phyloP scores from a whole-genome alignment of 2,113 vertebrate genomes.

The Noctilio leporinus region DNA sequence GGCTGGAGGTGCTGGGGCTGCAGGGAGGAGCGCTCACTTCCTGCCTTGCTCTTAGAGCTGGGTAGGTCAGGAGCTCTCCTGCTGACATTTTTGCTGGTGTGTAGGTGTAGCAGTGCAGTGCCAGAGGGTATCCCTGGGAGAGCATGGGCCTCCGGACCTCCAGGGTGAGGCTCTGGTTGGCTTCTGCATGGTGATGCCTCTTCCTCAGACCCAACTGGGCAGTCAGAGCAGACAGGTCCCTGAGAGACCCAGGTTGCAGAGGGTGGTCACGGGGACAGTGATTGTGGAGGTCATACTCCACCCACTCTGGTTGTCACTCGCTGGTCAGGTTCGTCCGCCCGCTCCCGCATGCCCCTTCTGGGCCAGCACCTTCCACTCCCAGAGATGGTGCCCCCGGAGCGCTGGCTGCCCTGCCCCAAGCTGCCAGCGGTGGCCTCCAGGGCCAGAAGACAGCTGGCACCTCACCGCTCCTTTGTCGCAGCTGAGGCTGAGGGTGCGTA shows the following conservation, averaged over 20 bases:
- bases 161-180: constrained; percentile 78
- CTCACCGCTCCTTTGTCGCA: neutral
- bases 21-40: constrained; percentile 75
- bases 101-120: constrained; percentile 80
- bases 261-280: constrained; percentile 93
- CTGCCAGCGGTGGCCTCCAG: constrained; percentile 82
- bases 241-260: constrained; percentile 87
- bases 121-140: constrained; percentile 90
- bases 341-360: constrained; percentile 60
- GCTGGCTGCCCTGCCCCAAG: constrained; percentile 74
- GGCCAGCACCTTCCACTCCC: no score
- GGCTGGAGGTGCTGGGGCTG: constrained; percentile 84
- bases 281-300: constrained; percentile 90
- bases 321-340: constrained; percentile 86
- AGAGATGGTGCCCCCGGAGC: neutral
- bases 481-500: neutral
- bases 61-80: constrained; percentile 66
- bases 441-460: no score
- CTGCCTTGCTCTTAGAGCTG: constrained; percentile 72
- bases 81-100: constrained; percentile 80
- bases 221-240: constrained; percentile 77
- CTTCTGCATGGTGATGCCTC: constrained; percentile 52
- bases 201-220: constrained; percentile 49
- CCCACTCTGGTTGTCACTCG: constrained; percentile 80
- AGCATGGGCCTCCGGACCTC: constrained; percentile 83